Conservation (phyloP, 2,888 invertebrate genomes). For the Catocala sponsa region DNA sequence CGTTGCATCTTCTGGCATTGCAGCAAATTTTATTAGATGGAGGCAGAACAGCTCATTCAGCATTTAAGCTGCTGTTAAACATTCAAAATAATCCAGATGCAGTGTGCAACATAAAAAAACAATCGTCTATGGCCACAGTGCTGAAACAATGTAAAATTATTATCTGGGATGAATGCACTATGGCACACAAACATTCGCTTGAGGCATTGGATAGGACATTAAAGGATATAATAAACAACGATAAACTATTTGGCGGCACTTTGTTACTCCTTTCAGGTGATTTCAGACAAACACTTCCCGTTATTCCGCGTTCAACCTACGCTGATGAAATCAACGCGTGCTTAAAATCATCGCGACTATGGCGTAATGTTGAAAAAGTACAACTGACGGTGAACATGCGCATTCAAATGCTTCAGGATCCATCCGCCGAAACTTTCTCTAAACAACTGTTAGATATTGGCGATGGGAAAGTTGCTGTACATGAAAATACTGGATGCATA, state of each 20-base stretch:
- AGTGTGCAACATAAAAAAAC: slow-evolving; percentile 54
- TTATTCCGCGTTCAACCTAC: slow-evolving; percentile 45
- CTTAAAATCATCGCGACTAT: slow-evolving; percentile 46
- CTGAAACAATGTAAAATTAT: slow-evolving; percentile 48
- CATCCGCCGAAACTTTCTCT: slow-evolving; percentile 44
- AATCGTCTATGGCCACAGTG: slow-evolving; percentile 50
- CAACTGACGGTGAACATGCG: slow-evolving; percentile 4
- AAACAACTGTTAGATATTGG: slow-evolving; percentile 49
- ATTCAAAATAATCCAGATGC: slow-evolving; percentile 46
- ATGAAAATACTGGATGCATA: slow-evolving; percentile 43
- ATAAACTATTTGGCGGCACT: slow-evolving; percentile 30
- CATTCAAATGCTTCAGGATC: slow-evolving; percentile 29
- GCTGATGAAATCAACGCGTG: slow-evolving; percentile 50
- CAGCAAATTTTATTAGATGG: slow-evolving; percentile 19
- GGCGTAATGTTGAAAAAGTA: slow-evolving; percentile 34
- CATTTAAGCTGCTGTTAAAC: slow-evolving; percentile 28
- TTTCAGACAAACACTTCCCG: slow-evolving; percentile 46
- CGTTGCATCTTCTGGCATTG: slow-evolving; percentile 18
- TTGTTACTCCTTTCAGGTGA: slow-evolving; percentile 48
- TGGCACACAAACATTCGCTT: slow-evolving; percentile 48
- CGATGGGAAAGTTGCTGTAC: slow-evolving; percentile 39
- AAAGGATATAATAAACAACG: not conserved
- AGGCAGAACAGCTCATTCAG: slow-evolving; percentile 20
- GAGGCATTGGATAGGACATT: slow-evolving; percentile 51
- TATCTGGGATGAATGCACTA: too few relatives aligned